phyloP scores from a whole-genome alignment of 2,113 vertebrate genomes.

The Sialia sialis region DNA sequence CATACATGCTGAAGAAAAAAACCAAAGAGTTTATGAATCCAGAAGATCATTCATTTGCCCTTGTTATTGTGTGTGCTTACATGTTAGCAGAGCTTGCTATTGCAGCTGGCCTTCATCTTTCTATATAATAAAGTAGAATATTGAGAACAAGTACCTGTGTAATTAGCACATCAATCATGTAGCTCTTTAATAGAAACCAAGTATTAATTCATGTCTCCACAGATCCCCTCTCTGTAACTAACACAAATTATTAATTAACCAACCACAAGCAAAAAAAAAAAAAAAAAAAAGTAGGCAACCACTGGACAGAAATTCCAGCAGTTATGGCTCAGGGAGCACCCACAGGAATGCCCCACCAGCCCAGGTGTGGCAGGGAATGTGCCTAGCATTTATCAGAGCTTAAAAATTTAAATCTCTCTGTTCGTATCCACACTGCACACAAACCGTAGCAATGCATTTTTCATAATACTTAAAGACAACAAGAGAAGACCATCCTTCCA shows the following conservation, averaged over 20 bases:
- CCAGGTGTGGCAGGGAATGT: neutral
- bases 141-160: slow-evolving; percentile 2
- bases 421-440: neutral
- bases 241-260: slow-evolving; percentile 23
- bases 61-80: neutral
- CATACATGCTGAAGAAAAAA: neutral
- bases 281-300: neutral
- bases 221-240: neutral
- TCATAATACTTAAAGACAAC: neutral
- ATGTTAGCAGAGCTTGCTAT: neutral
- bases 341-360: neutral
- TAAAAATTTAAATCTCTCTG: neutral
- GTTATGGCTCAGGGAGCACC: neutral
- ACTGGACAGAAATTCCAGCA: neutral
- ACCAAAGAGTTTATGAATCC: neutral
- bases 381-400: neutral
- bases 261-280: neutral
- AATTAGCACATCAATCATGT: slow-evolving; percentile 52
- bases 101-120: slow-evolving; percentile 18
- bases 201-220: slow-evolving; percentile 10
- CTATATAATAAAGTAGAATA: slow-evolving; percentile 10
- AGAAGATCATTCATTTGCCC: neutral
- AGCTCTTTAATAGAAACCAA: slow-evolving; percentile 1
- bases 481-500: neutral
- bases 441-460: neutral